phyloP scores from a whole-genome alignment of 2,797 vertebrate genomes.

The Sebastes matsubarae region DNA sequence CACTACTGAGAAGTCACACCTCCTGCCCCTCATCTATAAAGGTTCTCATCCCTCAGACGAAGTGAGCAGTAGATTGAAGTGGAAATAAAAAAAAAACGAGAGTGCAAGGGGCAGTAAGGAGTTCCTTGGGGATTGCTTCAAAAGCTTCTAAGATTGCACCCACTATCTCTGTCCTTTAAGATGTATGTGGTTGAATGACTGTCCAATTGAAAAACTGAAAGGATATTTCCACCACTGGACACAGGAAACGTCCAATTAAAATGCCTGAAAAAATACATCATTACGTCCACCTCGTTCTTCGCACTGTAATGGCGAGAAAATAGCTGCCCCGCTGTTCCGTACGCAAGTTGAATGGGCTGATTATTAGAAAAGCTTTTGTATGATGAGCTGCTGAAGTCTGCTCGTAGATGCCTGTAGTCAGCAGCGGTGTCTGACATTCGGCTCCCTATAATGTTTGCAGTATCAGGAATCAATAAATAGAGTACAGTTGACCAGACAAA shows the following conservation, averaged over 20 bases:
- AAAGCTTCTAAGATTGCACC: slow-evolving; percentile 52
- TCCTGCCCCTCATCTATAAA: not conserved
- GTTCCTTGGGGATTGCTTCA: slow-evolving; percentile 41
- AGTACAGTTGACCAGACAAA: not conserved
- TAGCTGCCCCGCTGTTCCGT: not conserved
- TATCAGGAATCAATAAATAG: slow-evolving; percentile 17
- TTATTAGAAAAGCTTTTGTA: not conserved
- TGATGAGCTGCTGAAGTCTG: slow-evolving; percentile 10
- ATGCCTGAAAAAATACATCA: not conserved
- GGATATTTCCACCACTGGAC: slow-evolving; percentile 12
- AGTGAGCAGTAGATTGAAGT: slow-evolving; percentile 69
- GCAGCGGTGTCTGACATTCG: not conserved
- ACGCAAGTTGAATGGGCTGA: not conserved
- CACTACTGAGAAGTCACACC: not conserved
- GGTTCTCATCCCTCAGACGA: slow-evolving; percentile 79
- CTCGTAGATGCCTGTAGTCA: slow-evolving; percentile 3
- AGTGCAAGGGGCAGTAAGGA: not conserved
- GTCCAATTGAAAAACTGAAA: slow-evolving; percentile 8
- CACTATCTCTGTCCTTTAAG: slow-evolving; percentile 32
- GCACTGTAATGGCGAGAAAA: not conserved
- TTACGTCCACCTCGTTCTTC: not conserved
- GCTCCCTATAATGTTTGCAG: slow-evolving; percentile 2
- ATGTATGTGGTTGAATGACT: slow-evolving; percentile 30
- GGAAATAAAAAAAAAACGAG: not conserved
- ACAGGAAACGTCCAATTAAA: slow-evolving; percentile 2